Evolutionary conservation across 2,888 invertebrate species (phyloP), one percentile per base, ranked within the genome.

Genomic region (Andrena praecox): DNA sequence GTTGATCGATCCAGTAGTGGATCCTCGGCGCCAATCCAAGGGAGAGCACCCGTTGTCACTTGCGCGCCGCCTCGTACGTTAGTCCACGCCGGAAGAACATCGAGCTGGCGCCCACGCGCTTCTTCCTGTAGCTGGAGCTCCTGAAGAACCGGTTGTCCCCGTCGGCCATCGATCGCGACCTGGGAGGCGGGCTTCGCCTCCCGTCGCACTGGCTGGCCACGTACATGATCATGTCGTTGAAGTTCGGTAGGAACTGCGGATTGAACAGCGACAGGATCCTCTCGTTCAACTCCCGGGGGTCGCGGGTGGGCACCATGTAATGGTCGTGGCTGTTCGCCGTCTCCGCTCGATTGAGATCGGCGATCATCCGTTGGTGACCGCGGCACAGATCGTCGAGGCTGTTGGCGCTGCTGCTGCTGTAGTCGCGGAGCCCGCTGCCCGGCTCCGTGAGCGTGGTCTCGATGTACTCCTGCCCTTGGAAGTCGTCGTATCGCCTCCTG

Each of bases 211-310:
- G 90, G 60, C 77, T 79, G 20, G 86, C 85, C 50, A 92, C 91
- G 80, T 91, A 91, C 89, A 91, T 91, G 24, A 93, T 89, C 92
- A 93, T 91, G 78, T 93, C 93, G 85, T 92, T 92, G 84, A 93
- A 93, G 77, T 93, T 93, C 48, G 93, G 93, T 78, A 94, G 87
- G 84, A 93, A 94, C 76, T 93, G 93, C 0, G 93, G 93, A 71
- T 92, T 92, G 77, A 93, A 93, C 64, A 93, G 88, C 69, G 93
- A 93, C 70, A 92, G 85, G 24, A 92, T 89, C 73, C 72, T 89
- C 87, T 91, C 90, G 80, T 91, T 89, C 50, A 89, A 35, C 50
- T 89, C 89, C 2, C 82, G 68, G 0, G 89, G 88, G 56, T 84
- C 84, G 4, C 82, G 77, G 2, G 91, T 92, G 4, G 91, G 89